Conservation (phyloP, 1,140 invertebrate species). For the Leptoteleia sp. region DNA sequence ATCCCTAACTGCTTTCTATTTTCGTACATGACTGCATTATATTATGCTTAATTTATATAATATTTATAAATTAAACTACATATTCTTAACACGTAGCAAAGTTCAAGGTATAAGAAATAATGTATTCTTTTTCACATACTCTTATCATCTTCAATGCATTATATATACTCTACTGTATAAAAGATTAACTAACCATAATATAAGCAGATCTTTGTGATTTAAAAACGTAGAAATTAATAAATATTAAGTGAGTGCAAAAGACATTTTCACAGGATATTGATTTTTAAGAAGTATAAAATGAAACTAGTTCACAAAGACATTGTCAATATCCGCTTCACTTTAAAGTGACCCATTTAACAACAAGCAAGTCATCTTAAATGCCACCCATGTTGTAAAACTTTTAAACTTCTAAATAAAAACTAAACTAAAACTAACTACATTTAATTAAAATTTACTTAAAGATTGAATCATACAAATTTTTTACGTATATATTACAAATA, state of each 20-base stretch:
- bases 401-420: no score
- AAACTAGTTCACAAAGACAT: not conserved
- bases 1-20: not conserved
- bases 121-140: conserved; percentile 2
- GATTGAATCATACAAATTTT: no score
- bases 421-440: no score
- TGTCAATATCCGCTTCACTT: not conserved
- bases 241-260: no score
- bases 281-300: not conserved
- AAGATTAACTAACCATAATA: conserved; percentile 4
- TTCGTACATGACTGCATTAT: not conserved
- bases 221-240: not conserved
- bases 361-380: not conserved
- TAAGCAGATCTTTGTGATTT: not conserved
- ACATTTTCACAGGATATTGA: not conserved
- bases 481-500: no score
- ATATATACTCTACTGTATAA: conserved; percentile 4
- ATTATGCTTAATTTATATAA: not conserved
- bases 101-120: conserved; percentile 27
- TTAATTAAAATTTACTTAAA: no score
- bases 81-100: conserved; percentile 6
- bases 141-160: conserved; percentile 16
- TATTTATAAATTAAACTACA: not conserved
- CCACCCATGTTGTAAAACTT: not conserved
- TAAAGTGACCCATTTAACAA: not conserved